A percentile compares a stretch with the other conserved stretches of the same genome.
Evolutionary conservation across 1,140 invertebrate genomes (phyloP).

Genomic region (Episyrphus balteatus): DNA sequence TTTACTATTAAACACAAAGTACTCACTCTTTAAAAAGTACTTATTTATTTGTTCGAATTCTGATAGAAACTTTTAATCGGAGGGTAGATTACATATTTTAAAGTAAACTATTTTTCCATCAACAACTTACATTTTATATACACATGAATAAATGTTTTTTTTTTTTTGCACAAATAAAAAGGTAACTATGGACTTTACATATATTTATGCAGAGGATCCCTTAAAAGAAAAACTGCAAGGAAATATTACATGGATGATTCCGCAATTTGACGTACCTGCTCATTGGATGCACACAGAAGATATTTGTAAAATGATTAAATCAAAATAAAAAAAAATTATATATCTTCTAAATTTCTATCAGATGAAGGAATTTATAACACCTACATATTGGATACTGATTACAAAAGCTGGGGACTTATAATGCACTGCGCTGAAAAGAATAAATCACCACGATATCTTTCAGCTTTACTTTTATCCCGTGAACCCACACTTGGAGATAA

Average conservation of each 20-base stretch:
- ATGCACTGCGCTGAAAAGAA: conserved; percentile 77
- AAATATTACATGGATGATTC: conserved; percentile 77
- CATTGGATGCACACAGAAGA: conserved; percentile 78
- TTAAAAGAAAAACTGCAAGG: conserved; percentile 63
- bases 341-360: conserved; percentile 30
- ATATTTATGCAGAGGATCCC: conserved; percentile 71
- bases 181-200: conserved; percentile 77
- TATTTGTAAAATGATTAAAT: conserved; percentile 49
- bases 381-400: conserved; percentile 73
- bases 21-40: no score
- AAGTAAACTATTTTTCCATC: neutral
- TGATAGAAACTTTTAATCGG: no score
- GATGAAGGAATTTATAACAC: conserved; percentile 84
- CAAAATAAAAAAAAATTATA: neutral
- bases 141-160: neutral
- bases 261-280: conserved; percentile 54
- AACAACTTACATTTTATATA: neutral
- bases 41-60: no score
- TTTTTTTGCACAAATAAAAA: conserved; percentile 12
- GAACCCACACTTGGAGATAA: conserved; percentile 45
- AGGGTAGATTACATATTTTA: no score
- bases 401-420: conserved; percentile 64
- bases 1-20: no score
- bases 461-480: conserved; percentile 70
- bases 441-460: conserved; percentile 65